Conservation (phyloP, 2,888 invertebrate genomes). For the Cryptus armator region DNA sequence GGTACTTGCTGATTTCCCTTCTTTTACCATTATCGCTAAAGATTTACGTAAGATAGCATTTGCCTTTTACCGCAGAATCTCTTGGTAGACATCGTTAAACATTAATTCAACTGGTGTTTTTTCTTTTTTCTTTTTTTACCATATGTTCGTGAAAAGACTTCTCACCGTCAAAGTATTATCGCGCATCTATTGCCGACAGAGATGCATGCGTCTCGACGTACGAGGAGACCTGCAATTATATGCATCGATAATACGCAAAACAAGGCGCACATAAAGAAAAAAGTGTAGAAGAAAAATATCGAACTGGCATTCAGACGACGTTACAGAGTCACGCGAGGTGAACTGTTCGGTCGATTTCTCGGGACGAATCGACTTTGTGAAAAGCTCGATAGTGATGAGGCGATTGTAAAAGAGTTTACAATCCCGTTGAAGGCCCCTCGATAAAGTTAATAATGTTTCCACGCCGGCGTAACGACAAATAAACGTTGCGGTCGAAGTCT, state of each 20-base stretch:
- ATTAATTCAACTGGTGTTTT: neutral
- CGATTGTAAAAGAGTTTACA: neutral
- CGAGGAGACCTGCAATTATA: neutral
- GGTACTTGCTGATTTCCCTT: conserved; percentile 3
- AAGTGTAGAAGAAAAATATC: conserved; percentile 2
- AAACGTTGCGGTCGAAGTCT: neutral
- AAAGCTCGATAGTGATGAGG: neutral
- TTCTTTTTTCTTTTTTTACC: neutral
- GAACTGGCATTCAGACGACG: neutral
- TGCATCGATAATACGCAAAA: neutral
- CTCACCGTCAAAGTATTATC: conserved; percentile 4
- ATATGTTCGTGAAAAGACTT: neutral
- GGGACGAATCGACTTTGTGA: neutral
- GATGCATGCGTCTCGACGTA: neutral
- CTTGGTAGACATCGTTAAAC: conserved; percentile 6
- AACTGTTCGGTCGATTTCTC: neutral
- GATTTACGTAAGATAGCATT: conserved; percentile 26
- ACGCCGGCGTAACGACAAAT: neutral
- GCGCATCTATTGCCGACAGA: neutral
- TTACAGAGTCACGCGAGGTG: conserved; percentile 27
- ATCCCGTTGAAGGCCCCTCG: neutral
- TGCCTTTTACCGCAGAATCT: conserved; percentile 34
- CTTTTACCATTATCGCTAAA: conserved; percentile 8
- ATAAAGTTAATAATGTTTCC: neutral
- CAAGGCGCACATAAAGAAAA: neutral